Conservation (phyloP, 2,113 vertebrate species). For the Pagrus major region DNA sequence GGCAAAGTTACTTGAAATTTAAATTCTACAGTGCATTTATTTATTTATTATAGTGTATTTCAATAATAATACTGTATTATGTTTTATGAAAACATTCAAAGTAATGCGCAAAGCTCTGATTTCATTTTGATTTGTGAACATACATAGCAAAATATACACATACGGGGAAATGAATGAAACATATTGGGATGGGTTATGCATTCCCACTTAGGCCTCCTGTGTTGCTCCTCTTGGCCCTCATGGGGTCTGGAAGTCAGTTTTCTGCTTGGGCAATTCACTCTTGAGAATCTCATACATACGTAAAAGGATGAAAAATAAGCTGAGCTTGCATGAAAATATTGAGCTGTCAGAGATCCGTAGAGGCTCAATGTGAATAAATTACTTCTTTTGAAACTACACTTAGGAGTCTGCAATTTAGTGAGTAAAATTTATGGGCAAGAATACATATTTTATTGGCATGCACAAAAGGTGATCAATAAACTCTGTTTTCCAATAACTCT, state of each 20-base stretch:
- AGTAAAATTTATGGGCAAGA: slow-evolving; percentile 27
- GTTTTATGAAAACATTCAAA: not conserved
- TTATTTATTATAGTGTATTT: too few relatives aligned
- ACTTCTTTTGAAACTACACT: slow-evolving; percentile 25
- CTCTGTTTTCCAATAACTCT: not conserved
- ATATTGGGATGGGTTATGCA: not conserved
- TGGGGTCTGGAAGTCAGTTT: slow-evolving; percentile 78
- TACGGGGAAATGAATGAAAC: not conserved
- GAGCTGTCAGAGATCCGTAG: slow-evolving; percentile 43
- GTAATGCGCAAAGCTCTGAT: not conserved
- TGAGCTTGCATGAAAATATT: slow-evolving; percentile 62
- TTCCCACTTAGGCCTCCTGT: not conserved
- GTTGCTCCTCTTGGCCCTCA: slow-evolving; percentile 50
- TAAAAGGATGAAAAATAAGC: slow-evolving; percentile 56
- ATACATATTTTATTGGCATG: slow-evolving; percentile 11
- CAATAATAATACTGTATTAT: not conserved
- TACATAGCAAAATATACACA: not conserved
- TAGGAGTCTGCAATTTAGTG: slow-evolving; percentile 11
- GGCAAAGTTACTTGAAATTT: not conserved
- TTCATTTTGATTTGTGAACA: not conserved
- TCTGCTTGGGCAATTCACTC: slow-evolving; percentile 74
- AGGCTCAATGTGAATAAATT: slow-evolving; percentile 54
- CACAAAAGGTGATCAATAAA: not conserved
- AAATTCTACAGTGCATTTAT: not conserved
- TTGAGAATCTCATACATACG: slow-evolving; percentile 69